phyloP scores from a whole-genome alignment of 2,797 vertebrate genomes.

The Anableps anableps region DNA sequence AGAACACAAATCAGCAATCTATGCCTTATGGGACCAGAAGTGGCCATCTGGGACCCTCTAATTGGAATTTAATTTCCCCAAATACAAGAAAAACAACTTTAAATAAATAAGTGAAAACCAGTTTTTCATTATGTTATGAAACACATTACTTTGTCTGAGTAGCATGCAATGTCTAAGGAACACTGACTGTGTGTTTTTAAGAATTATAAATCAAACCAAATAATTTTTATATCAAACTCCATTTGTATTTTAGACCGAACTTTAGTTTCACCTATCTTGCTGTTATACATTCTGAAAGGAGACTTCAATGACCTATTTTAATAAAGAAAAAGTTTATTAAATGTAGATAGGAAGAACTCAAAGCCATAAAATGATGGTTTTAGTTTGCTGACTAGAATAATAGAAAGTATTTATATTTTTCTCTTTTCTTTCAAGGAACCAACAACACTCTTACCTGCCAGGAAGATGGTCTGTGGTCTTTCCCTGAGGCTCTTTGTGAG shows the following conservation, averaged over 20 bases:
- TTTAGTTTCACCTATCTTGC: not conserved
- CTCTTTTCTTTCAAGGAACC: constrained; percentile 80
- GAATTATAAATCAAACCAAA: not conserved
- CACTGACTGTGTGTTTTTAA: not conserved
- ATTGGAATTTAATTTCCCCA: not conserved
- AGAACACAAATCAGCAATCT: not conserved
- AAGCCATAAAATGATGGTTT: not conserved
- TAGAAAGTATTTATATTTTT: not conserved
- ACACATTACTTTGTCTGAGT: not conserved
- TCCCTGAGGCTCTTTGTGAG: constrained; percentile 95
- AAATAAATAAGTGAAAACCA: not conserved
- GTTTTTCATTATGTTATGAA: not conserved
- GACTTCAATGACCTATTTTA: not conserved
- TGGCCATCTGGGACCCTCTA: not conserved
- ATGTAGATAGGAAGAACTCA: not conserved
- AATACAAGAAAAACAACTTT: not conserved
- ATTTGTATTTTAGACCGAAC: not conserved
- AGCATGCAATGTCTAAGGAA: not conserved
- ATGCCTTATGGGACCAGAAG: not conserved
- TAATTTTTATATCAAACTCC: not conserved
- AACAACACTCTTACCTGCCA: constrained; percentile 94
- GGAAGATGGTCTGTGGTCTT: constrained; percentile 98
- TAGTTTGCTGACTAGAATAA: not conserved
- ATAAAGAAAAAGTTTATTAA: not conserved
- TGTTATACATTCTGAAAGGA: not conserved